phyloP scores from a whole-genome alignment of 2,797 vertebrate species.

The Australoheros facetus region DNA sequence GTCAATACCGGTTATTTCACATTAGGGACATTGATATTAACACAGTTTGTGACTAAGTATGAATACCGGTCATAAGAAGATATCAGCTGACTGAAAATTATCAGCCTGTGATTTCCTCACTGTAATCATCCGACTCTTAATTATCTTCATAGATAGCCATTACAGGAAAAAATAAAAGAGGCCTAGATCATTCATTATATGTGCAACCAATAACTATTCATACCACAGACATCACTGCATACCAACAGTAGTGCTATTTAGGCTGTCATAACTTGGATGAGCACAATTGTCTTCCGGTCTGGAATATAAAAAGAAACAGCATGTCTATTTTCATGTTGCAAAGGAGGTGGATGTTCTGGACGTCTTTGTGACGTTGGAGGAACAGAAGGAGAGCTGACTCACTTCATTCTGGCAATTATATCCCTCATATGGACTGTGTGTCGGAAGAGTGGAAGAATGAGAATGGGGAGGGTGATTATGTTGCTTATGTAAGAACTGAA shows the following conservation, averaged over 20 bases:
- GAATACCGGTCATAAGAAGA: neutral
- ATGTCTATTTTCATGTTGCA: constrained; percentile 72
- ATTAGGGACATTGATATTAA: constrained; percentile 18
- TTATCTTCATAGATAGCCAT: constrained; percentile 10
- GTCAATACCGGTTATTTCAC: constrained; percentile 30
- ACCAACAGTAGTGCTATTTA: neutral
- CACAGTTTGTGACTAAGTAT: constrained; percentile 1
- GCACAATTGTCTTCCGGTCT: constrained; percentile 45
- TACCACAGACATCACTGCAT: neutral
- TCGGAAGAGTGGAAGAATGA: constrained; percentile 36
- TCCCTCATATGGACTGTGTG: constrained; percentile 71
- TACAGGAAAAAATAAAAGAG: neutral
- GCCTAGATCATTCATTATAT: neutral
- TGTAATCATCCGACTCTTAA: constrained; percentile 5
- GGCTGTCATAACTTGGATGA: constrained; percentile 10
- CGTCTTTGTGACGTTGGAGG: constrained; percentile 69
- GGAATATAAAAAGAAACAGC: constrained; percentile 41
- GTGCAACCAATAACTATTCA: neutral
- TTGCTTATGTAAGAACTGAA: constrained; percentile 46
- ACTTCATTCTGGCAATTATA: constrained; percentile 68
- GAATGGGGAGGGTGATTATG: constrained; percentile 34
- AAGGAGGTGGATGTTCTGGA: constrained; percentile 66
- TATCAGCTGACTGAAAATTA: neutral
- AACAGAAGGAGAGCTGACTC: constrained; percentile 77
- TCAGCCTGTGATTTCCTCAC: neutral